phyloP scores from a whole-genome alignment of 2,113 vertebrate genomes.

The Thryonomys swinderianus region DNA sequence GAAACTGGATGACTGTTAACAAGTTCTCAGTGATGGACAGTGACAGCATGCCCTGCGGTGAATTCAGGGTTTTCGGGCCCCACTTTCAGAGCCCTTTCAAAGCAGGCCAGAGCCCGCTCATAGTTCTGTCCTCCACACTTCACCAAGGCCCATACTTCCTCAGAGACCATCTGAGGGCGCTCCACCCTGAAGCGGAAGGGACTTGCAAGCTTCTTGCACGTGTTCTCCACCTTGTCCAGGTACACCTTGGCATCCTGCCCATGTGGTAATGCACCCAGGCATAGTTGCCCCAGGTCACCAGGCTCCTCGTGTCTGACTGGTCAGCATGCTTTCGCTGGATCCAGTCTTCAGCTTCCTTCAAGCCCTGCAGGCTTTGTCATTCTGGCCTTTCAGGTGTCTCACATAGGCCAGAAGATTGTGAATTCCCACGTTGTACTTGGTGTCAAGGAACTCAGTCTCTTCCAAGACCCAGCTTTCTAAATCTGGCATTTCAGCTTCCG shows the following conservation, averaged over 20 bases:
- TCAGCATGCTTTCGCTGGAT: neutral
- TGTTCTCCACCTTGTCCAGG: slow-evolving; percentile 81
- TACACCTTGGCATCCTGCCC: slow-evolving; percentile 83
- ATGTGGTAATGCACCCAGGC: slow-evolving; percentile 89
- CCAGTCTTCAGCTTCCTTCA: slow-evolving; percentile 83
- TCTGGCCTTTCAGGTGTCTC: slow-evolving; percentile 81
- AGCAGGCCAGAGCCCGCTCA: slow-evolving; percentile 82
- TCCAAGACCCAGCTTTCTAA: slow-evolving; percentile 83
- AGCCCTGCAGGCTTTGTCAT: slow-evolving; percentile 82
- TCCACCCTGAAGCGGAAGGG: slow-evolving; percentile 52
- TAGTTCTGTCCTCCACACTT: slow-evolving; percentile 84
- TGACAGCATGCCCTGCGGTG: slow-evolving; percentile 85
- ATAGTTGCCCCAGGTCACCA: slow-evolving; percentile 90
- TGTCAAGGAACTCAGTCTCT: slow-evolving; percentile 72
- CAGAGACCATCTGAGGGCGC: slow-evolving; percentile 84
- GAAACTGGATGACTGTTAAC: fast-evolving
- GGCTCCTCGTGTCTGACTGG: slow-evolving; percentile 65
- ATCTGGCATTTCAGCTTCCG: slow-evolving; percentile 78
- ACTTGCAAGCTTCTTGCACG: slow-evolving; percentile 59
- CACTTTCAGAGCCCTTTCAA: slow-evolving; percentile 83
- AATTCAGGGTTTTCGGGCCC: slow-evolving; percentile 86
- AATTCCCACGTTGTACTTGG: neutral
- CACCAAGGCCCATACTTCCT: slow-evolving; percentile 88
- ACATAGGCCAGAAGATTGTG: slow-evolving; percentile 87
- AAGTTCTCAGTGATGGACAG: slow-evolving; percentile 4